Conservation (phyloP, 2,113 vertebrate species). For the Cyprinus carpio region DNA sequence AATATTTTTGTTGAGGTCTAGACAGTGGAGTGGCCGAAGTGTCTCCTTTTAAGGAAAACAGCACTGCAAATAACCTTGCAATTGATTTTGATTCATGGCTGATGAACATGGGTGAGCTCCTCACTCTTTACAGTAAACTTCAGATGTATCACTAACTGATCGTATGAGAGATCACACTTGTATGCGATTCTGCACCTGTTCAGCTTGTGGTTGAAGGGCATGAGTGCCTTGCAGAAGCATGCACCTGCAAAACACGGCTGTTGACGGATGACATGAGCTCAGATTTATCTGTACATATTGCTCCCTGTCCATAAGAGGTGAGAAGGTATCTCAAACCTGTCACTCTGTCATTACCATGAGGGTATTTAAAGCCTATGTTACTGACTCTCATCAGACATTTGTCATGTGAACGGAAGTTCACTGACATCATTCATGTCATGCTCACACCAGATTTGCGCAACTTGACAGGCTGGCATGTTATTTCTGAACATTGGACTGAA, state of each 20-base stretch:
- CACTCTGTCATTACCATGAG: neutral
- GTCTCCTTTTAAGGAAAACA: slow-evolving; percentile 27
- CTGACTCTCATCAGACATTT: slow-evolving; percentile 15
- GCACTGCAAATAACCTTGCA: neutral
- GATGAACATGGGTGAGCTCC: neutral
- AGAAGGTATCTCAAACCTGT: neutral
- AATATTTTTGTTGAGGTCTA: neutral
- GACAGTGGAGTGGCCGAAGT: neutral
- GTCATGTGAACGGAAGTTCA: neutral
- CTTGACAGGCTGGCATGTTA: slow-evolving; percentile 6
- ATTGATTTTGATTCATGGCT: neutral
- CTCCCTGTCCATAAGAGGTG: slow-evolving; percentile 20
- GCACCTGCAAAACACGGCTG: neutral
- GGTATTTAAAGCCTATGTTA: slow-evolving; percentile 26
- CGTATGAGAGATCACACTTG: slow-evolving; percentile 10
- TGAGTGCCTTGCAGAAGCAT: neutral
- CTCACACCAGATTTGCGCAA: neutral
- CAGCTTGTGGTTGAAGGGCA: neutral
- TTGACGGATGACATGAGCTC: slow-evolving; percentile 16
- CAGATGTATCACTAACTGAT: slow-evolving; percentile 5
- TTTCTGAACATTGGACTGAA: slow-evolving; percentile 18
- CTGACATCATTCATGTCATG: slow-evolving; percentile 7
- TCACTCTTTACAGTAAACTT: slow-evolving; percentile 16
- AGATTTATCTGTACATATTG: slow-evolving; percentile 5
- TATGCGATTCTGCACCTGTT: slow-evolving; percentile 11